Evolutionary conservation across 2,113 vertebrate species (phyloP), one percentile per base, ranked within the genome.

Genomic region (Bostrychus sinensis): DNA sequence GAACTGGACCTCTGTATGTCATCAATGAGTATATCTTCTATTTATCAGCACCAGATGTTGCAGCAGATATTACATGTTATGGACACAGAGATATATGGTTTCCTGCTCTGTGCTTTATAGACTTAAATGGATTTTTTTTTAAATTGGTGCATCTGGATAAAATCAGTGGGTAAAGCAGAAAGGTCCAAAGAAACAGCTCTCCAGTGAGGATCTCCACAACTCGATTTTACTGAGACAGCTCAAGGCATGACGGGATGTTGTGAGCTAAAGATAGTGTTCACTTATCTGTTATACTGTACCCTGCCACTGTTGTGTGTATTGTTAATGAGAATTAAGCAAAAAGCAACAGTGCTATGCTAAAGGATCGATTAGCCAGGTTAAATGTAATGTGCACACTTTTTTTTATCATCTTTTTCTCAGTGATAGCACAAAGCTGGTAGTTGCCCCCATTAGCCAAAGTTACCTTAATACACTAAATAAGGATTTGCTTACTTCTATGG

Each of bases 41-140:
- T 70, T 78, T 72, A 85, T 84, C 69, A 70, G 56, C 55, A 46
- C 64, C 41, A 67, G 63, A 76, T 81, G 72, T 70, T 61, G 67
- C 62, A 50, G 25, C 11, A 19, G 19, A 58, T 36, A 54, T 39
- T 66, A 75, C 3, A 25, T 38, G 41, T 62, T 59, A 30, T 71
- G 60, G 22, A 34, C 26, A 50, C 37, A 20, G 32, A 67, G 66
- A 83, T 70, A 46, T 57, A 78, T 56, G 54, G 14, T 66, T 82
- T 86, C 83, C 74, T 78, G 68, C n/a, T 76, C 22, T 79, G 64
- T 55, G 37, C 62, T 83, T 66, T 66, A 77, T 39, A 38, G 51
- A 62, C 75, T 46, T 22, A 25, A 50, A 60, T 23, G 23, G 59
- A 64, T 23, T 45, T 70, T 23, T 48, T 70, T 53, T 74, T 26